phyloP scores from a whole-genome alignment of 2,888 invertebrate species.

The Eurytoma californica region DNA sequence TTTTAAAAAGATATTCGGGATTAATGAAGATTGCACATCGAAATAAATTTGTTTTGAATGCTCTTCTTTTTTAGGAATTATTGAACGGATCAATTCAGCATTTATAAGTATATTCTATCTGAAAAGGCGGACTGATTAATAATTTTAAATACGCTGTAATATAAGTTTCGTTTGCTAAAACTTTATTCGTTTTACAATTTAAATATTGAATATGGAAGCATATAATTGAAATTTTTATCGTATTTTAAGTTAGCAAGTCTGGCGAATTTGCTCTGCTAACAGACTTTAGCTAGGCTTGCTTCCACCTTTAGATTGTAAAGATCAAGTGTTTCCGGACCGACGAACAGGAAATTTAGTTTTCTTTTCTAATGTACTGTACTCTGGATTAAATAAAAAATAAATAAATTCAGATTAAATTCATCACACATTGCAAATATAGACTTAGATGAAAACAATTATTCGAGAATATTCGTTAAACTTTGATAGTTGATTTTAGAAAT shows the following conservation, averaged over 20 bases:
- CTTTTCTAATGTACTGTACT: no score
- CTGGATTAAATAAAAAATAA: no score
- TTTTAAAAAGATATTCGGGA: no score
- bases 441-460: conserved; percentile 24
- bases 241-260: neutral
- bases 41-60: neutral
- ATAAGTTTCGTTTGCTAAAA: no score
- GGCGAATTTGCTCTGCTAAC: no score
- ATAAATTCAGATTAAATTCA: conserved; percentile 26
- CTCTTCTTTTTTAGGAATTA: neutral
- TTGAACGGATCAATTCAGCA: neutral
- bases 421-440: conserved; percentile 23
- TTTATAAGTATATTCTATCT: neutral
- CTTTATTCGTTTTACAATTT: no score
- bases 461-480: neutral
- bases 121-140: neutral
- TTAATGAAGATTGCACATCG: no score
- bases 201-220: neutral
- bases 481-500: conserved; percentile 19
- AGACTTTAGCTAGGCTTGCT: no score
- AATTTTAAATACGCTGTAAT: neutral
- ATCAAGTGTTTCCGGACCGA: no score
- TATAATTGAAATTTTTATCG: neutral
- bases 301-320: no score
- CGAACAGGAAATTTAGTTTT: no score